phyloP scores from a whole-genome alignment of 37 sponge, comb jelly and placozoan genomes.

The Lycopodina hypogea region DNA sequence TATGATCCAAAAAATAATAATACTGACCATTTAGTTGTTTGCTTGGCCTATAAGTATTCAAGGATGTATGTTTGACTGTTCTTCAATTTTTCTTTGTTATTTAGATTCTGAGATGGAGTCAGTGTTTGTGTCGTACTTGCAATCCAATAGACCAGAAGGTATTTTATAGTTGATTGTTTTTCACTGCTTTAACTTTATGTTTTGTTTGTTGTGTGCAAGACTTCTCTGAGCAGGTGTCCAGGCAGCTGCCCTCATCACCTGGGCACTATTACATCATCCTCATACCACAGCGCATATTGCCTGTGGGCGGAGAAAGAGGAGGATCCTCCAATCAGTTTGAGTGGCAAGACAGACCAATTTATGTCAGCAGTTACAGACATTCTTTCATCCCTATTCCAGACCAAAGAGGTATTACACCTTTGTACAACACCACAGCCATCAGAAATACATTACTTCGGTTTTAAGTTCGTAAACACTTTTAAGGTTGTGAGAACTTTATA shows the following conservation, averaged over 20 bases:
- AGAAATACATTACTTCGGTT: too few species aligned
- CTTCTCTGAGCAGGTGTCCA: slow-evolving; percentile 1
- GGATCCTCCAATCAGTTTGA: background rate
- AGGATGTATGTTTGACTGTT: too few species aligned
- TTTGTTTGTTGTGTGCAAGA: background rate
- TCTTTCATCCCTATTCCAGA: background rate
- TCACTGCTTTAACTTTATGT: background rate
- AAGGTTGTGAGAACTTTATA: too few species aligned
- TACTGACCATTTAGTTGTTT: too few species aligned
- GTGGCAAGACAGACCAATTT: background rate
- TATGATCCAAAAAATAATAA: too few species aligned
- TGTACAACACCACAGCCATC: background rate
- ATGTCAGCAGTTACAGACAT: slow-evolving; percentile 24
- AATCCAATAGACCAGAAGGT: slow-evolving; percentile 5
- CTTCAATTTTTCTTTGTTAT: background rate
- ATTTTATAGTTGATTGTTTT: background rate
- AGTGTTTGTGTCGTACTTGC: background rate
- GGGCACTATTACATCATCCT: slow-evolving; percentile 43
- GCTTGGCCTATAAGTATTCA: too few species aligned
- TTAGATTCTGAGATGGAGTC: background rate
- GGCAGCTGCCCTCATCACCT: slow-evolving; percentile 10
- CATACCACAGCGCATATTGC: background rate
- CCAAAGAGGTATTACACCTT: background rate
- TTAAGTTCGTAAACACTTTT: too few species aligned
- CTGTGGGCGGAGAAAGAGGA: background rate